These are phyloP conservation scores for Notechis scutatus DNA, from an alignment of 2,113 vertebrate genomes.

Conservation along the genomic window DNA sequence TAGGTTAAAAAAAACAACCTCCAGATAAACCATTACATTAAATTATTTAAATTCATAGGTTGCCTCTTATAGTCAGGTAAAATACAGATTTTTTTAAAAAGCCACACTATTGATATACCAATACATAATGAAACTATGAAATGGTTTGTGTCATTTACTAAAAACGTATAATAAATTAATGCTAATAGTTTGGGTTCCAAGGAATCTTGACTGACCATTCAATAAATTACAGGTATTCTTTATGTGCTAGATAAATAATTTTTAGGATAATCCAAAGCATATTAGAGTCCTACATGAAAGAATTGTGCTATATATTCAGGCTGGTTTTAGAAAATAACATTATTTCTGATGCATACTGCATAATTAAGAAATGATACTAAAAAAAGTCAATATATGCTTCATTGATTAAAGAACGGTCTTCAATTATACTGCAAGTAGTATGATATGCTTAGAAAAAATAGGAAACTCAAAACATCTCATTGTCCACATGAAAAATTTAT, in stretches of 20 bases:
- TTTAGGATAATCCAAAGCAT: not conserved
- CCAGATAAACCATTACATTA: not conserved
- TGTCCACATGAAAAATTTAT: not conserved
- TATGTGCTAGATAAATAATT: not conserved
- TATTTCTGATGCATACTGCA: not conserved
- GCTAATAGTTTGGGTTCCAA: not conserved
- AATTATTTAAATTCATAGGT: not conserved
- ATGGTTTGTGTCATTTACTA: not conserved
- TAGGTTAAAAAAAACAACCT: constrained; percentile 35
- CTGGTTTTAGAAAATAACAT: not conserved
- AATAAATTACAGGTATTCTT: not conserved
- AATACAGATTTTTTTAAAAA: not conserved
- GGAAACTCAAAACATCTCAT: not conserved
- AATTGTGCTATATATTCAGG: not conserved
- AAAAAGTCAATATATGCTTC: not conserved
- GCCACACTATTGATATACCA: not conserved
- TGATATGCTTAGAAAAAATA: not conserved
- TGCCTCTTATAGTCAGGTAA: not conserved
- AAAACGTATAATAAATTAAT: not conserved
- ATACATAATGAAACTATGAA: not conserved
- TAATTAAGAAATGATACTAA: not conserved
- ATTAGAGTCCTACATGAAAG: not conserved
- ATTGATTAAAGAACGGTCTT: not conserved
- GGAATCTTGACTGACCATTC: not conserved
- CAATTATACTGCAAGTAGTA: not conserved